These are phyloP conservation scores for Dolichotis patagonum DNA, from an alignment of 2,113 vertebrate genomes.

Conservation along the genomic window DNA sequence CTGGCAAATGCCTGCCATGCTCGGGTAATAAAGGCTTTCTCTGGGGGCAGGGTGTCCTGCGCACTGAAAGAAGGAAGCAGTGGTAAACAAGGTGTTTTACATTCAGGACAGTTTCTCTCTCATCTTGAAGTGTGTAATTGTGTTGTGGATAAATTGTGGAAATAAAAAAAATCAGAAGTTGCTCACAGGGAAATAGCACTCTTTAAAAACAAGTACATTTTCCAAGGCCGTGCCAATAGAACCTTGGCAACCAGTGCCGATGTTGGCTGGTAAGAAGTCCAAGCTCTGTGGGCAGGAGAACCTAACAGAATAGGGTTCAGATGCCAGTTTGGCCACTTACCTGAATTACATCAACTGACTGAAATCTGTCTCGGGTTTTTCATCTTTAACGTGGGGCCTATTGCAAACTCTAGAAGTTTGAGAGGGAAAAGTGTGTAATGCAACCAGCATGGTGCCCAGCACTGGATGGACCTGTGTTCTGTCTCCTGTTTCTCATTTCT, in stretches of 20 bases:
- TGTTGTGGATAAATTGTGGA: slow-evolving; percentile 74
- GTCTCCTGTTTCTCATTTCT: neutral
- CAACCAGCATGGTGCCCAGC: accelerated
- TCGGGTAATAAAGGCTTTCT: slow-evolving; percentile 50
- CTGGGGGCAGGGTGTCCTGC: neutral
- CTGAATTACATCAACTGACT: neutral
- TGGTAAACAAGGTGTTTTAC: slow-evolving; percentile 62
- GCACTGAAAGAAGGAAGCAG: neutral
- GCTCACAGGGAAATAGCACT: slow-evolving; percentile 41
- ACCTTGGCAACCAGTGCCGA: slow-evolving; percentile 39
- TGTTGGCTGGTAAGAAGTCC: neutral
- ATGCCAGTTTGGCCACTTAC: neutral
- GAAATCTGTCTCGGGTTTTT: neutral
- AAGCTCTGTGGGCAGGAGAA: neutral
- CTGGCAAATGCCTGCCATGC: slow-evolving; percentile 17
- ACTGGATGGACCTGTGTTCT: neutral
- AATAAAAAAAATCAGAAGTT: slow-evolving; percentile 64
- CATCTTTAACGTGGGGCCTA: neutral
- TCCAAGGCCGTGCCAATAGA: neutral
- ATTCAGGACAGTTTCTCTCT: slow-evolving; percentile 51
- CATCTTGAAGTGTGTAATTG: slow-evolving; percentile 77
- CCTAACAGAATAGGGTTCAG: neutral
- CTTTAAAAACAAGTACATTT: slow-evolving; percentile 57
- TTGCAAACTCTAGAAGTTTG: neutral
- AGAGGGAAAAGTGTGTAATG: neutral